Evolutionary conservation across 2,888 invertebrate species (phyloP), one percentile per base, ranked within the genome.

Genomic region (Deroplatys truncata): DNA sequence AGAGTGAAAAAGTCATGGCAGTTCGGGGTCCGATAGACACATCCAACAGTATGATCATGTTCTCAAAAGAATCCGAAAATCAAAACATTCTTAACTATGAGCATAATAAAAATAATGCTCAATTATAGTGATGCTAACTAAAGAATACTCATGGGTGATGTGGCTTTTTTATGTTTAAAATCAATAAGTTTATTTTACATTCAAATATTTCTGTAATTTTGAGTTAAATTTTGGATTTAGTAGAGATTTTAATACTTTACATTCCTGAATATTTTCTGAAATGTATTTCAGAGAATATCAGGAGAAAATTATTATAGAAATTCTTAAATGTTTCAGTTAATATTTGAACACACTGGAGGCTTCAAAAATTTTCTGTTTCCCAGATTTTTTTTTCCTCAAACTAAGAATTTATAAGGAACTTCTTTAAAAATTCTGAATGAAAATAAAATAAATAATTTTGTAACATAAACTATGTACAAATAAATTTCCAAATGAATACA

Each of bases 1-100:
- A 89, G 84, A 88, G 90, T 88, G 88, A 88, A 90, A 88, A 90
- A 90, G 88, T 90, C 88, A 88, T 88, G 82, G 85, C 88, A 89
- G 88, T 90, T 90, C 90, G 90, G 88, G 90, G 88, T 86, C 88
- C 88, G 84, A 86, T 25, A 82, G 29, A 86, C 31, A 89, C 84
- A 86, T 82, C 86, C 86, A 87, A 87, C 87, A 87, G 82, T 83
- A 87, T 87, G 29, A 87, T 83, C 83, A 83, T 87, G 82, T 82
- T 86, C 25, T 87, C 83, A 83, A 87, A 87, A 82, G 28, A 87
- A 87, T 82, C n/a, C 20, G 16, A 28, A 87, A 87, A 83, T 87
- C 28, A 87, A 87, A 87, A 82, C n/a, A n/a, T 87, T 82, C 28
- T 28, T 85, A 85, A 85, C 20, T 85, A 83, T 83, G 87, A 87